A percentile compares a stretch with the other conserved stretches of the same genome.
Conservation (phyloP, 2,113 vertebrate species). For the Chamaea fasciata region DNA sequence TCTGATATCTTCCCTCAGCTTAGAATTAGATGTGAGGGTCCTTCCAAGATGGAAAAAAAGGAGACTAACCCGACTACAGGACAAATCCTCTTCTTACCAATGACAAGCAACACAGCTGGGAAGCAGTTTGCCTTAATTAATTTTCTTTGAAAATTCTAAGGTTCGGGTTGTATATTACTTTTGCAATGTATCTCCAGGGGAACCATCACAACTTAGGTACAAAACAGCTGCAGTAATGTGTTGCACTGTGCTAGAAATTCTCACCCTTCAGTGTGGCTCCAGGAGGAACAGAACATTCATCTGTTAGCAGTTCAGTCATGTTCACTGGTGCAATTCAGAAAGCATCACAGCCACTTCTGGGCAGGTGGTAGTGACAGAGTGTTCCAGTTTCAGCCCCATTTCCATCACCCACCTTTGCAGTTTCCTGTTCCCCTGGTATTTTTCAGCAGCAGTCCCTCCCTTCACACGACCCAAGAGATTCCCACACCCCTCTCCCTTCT, state of each 20-base stretch:
- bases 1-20: neutral
- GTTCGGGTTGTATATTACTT: neutral
- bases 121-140: neutral
- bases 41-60: neutral
- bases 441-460: neutral
- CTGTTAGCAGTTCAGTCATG: too few relatives aligned
- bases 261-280: neutral
- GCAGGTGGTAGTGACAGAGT: neutral
- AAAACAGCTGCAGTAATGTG: neutral
- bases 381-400: neutral
- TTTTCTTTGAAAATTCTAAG: neutral
- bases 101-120: neutral
- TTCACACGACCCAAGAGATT: neutral
- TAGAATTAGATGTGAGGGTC: neutral
- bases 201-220: neutral
- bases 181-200: neutral
- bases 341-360: accelerated
- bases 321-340: neutral
- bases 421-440: neutral
- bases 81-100: neutral
- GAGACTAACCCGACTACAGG: neutral
- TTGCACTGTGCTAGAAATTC: neutral
- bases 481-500: neutral
- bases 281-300: neutral
- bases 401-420: neutral